phyloP scores from a whole-genome alignment of 2,888 invertebrate species.

The Quadriops clusia region DNA sequence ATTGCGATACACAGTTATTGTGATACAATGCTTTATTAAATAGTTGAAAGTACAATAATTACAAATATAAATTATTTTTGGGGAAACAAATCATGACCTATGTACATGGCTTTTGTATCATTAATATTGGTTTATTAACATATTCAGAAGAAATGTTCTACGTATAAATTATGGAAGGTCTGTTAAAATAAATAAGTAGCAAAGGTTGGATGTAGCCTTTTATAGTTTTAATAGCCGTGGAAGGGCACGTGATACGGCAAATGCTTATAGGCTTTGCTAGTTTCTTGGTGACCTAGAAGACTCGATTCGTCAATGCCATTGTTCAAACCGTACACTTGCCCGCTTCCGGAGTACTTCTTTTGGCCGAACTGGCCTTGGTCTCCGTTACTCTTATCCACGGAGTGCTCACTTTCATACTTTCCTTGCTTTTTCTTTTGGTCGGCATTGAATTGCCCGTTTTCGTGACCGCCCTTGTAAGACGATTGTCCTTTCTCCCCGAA shows the following conservation, averaged over 20 bases:
- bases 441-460: conserved; percentile 45
- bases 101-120: no score
- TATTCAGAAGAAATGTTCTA: no score
- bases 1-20: no score
- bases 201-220: no score
- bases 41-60: no score
- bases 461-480: conserved; percentile 48
- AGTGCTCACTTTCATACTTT: conserved; percentile 44
- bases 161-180: no score
- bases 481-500: conserved; percentile 47
- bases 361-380: conserved; percentile 50
- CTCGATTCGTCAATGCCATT: conserved; percentile 51
- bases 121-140: no score
- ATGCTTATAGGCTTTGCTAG: conserved; percentile 44
- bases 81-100: no score
- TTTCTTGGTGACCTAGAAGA: conserved; percentile 49
- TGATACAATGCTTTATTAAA: no score
- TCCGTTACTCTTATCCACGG: conserved; percentile 45
- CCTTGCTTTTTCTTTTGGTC: conserved; percentile 48
- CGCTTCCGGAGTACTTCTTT: conserved; percentile 46
- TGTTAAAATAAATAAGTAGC: no score
- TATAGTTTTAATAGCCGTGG: no score
- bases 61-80: no score
- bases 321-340: conserved; percentile 45
- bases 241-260: conserved; percentile 45